These are phyloP conservation scores for Suillia variegata DNA, from an alignment of 2,888 invertebrate species.

Conservation along the genomic window DNA sequence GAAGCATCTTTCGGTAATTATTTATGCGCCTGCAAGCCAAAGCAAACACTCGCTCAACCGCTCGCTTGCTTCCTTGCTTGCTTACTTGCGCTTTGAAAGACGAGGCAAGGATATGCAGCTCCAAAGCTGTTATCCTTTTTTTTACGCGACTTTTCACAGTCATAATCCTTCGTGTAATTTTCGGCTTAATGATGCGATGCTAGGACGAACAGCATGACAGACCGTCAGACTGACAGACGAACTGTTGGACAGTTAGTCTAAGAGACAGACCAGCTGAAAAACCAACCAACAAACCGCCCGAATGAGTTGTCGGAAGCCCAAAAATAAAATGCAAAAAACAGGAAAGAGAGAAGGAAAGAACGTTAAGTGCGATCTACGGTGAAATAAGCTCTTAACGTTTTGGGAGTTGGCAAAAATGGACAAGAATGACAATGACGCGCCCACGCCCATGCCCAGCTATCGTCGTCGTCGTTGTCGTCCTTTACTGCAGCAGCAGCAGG, in stretches of 20 bases:
- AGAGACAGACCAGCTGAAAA: too few relatives aligned
- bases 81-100: too few relatives aligned
- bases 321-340: not conserved
- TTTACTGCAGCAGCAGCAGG: slow-evolving; percentile 4
- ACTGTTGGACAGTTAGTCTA: too few relatives aligned
- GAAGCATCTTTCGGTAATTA: slow-evolving; percentile 20
- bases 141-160: slow-evolving; percentile 30
- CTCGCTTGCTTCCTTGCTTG: too few relatives aligned
- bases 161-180: slow-evolving; percentile 53
- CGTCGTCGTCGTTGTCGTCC: not conserved
- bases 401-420: too few relatives aligned
- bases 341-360: not conserved
- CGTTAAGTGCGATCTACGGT: not conserved
- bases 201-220: too few relatives aligned
- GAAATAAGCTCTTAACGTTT: slow-evolving; percentile 13
- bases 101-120: not conserved
- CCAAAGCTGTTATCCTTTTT: slow-evolving; percentile 5
- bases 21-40: slow-evolving; percentile 30
- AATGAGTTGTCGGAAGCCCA: not conserved
- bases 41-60: slow-evolving; percentile 14
- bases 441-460: slow-evolving; percentile 1
- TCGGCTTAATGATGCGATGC: slow-evolving; percentile 49
- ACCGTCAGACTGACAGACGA: not conserved
- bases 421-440: slow-evolving; percentile 27
- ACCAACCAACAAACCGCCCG: too few relatives aligned